phyloP scores from a whole-genome alignment of 2,113 vertebrate genomes.

The Piprites chloris region DNA sequence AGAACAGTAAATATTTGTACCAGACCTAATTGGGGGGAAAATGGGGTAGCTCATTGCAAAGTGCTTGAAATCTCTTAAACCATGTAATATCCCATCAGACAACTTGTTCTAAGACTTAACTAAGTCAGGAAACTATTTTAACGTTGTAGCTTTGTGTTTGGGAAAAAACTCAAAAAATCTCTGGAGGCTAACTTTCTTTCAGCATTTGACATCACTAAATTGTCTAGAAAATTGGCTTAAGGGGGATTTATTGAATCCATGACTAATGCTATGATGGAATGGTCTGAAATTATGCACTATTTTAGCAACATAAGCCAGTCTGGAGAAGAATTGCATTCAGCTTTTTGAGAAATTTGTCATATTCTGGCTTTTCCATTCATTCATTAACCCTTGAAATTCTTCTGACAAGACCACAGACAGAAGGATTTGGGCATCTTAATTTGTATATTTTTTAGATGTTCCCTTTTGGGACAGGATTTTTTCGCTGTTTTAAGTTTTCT shows the following conservation, averaged over 20 bases:
- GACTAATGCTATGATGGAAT: background rate
- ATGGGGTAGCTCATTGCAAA: background rate
- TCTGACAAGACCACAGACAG: background rate
- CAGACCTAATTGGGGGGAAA: background rate
- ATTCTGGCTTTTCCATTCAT: background rate
- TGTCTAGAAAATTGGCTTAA: background rate
- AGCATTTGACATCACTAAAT: background rate
- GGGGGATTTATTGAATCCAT: background rate
- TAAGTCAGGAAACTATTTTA: background rate
- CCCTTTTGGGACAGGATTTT: background rate
- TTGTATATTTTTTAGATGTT: background rate
- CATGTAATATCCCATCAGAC: background rate
- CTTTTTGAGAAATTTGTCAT: background rate
- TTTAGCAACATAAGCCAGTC: background rate
- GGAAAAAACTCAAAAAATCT: background rate
- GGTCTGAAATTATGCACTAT: background rate
- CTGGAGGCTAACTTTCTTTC: background rate
- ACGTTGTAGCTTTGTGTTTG: background rate
- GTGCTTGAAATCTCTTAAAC: background rate
- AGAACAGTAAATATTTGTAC: background rate
- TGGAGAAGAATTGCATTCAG: background rate
- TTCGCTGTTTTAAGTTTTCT: background rate
- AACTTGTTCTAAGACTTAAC: background rate
- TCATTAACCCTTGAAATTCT: background rate
- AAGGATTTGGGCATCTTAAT: background rate